Conservation (phyloP, 2,113 vertebrate genomes). For the Paralichthys olivaceus region DNA sequence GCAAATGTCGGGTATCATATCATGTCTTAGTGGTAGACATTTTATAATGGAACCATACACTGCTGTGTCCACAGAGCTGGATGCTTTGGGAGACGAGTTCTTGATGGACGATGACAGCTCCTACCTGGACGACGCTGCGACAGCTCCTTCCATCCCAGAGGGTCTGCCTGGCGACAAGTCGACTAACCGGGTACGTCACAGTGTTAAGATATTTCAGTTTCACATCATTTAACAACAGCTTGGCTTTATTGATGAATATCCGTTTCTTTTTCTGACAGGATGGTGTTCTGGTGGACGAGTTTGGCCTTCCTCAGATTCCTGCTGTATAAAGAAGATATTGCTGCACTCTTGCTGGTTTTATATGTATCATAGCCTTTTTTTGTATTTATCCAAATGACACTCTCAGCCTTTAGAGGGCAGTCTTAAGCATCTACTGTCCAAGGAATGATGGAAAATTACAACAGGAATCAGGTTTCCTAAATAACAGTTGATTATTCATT, state of each 20-base stretch:
- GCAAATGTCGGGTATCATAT: too few relatives aligned
- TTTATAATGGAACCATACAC: background rate
- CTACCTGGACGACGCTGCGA: slow-evolving; percentile 94
- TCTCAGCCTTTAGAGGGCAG: slow-evolving; percentile 37
- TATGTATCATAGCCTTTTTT: slow-evolving; percentile 65
- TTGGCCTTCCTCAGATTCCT: slow-evolving; percentile 97
- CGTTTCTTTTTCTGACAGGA: slow-evolving; percentile 81
- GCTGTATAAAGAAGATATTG: slow-evolving; percentile 84
- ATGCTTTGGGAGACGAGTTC: slow-evolving; percentile 94
- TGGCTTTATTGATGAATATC: background rate
- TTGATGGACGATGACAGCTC: slow-evolving; percentile 95
- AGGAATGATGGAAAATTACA: slow-evolving; percentile 15
- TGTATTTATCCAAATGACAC: slow-evolving; percentile 70
- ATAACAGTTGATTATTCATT: slow-evolving; percentile 17
- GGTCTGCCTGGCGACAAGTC: slow-evolving; percentile 89
- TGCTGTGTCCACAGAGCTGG: slow-evolving; percentile 86
- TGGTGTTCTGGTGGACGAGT: slow-evolving; percentile 96
- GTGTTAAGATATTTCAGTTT: accelerated
- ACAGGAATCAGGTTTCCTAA: slow-evolving; percentile 35
- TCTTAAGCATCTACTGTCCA: slow-evolving; percentile 44
- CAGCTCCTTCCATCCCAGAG: slow-evolving; percentile 94
- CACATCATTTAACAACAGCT: background rate
- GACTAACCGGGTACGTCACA: slow-evolving; percentile 88
- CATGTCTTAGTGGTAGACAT: background rate
- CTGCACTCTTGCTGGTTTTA: slow-evolving; percentile 18